Evolutionary conservation across 2,797 vertebrate genomes (phyloP).

Genomic region (Sebastes wilsoni): DNA sequence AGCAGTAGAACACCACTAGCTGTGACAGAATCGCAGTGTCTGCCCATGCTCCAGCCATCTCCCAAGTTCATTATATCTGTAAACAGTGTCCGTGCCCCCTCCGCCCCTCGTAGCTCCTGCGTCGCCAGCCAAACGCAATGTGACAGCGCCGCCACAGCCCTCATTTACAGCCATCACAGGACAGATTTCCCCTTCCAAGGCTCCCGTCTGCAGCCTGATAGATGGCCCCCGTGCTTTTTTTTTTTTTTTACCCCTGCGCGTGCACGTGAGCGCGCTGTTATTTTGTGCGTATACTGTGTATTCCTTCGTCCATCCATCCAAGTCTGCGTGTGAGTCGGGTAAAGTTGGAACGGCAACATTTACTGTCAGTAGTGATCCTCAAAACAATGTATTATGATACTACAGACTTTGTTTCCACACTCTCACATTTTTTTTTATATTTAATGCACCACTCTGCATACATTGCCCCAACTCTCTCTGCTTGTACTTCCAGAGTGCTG

Average conservation of each 20-base stretch:
- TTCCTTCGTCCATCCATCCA: slow-evolving; percentile 38
- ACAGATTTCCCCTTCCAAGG: slow-evolving; percentile 72
- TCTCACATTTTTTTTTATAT: slow-evolving; percentile 30
- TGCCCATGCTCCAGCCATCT: slow-evolving; percentile 59
- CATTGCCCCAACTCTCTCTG: slow-evolving; percentile 29
- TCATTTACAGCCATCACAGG: slow-evolving; percentile 78
- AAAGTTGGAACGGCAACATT: slow-evolving; percentile 27
- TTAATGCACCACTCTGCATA: slow-evolving; percentile 54
- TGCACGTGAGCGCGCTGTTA: background rate
- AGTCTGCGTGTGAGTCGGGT: slow-evolving; percentile 21
- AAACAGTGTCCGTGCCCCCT: slow-evolving; percentile 58
- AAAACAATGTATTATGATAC: slow-evolving; percentile 58
- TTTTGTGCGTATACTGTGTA: background rate
- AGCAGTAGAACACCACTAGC: slow-evolving; percentile 42
- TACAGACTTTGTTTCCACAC: slow-evolving; percentile 47
- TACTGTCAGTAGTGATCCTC: slow-evolving; percentile 59
- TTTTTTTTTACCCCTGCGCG: slow-evolving; percentile 1
- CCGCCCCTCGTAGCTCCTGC: slow-evolving; percentile 47
- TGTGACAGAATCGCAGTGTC: slow-evolving; percentile 57
- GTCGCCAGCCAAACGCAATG: slow-evolving; percentile 70
- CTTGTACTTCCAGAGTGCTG: slow-evolving; percentile 39
- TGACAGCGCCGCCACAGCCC: slow-evolving; percentile 73
- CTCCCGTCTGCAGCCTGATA: slow-evolving; percentile 66
- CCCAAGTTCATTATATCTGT: slow-evolving; percentile 72
- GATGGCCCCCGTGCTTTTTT: slow-evolving; percentile 60